phyloP scores from a whole-genome alignment of 2,113 vertebrate species.

The Misgurnus anguillicaudatus region DNA sequence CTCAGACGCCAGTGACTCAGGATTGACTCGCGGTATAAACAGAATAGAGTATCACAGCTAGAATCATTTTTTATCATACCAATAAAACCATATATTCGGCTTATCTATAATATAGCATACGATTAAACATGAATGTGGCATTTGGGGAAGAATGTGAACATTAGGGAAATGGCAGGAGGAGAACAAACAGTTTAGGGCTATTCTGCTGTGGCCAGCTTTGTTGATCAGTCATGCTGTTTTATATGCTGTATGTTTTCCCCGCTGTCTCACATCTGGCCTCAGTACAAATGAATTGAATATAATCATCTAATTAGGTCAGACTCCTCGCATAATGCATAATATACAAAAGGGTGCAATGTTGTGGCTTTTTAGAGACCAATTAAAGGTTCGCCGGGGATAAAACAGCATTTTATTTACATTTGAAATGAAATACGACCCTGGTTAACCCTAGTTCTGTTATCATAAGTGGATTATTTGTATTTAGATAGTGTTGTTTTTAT shows the following conservation, averaged over 20 bases:
- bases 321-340: constrained; percentile 25
- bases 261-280: constrained; percentile 14
- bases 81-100: neutral
- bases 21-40: constrained; percentile 19
- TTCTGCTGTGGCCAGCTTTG: constrained; percentile 11
- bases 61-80: neutral
- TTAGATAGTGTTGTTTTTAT: constrained; percentile 40
- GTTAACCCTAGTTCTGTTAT: constrained; percentile 27
- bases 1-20: constrained; percentile 27
- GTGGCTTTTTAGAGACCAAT: constrained; percentile 28
- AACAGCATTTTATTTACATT: constrained; percentile 19
- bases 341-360: constrained; percentile 10
- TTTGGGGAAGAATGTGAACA: constrained; percentile 7
- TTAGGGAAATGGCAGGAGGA: neutral
- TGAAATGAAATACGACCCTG: constrained; percentile 5
- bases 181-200: neutral
- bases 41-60: constrained; percentile 36
- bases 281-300: constrained; percentile 36
- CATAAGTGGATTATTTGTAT: constrained; percentile 42
- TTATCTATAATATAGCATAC: constrained; percentile 29
- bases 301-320: constrained; percentile 37
- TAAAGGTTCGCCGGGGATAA: constrained; percentile 16
- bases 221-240: constrained; percentile 51
- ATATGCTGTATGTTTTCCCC: constrained; percentile 28
- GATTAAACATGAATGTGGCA: constrained; percentile 36